Percentiles rank a stretch among this genome's conserved stretches.
These are phyloP conservation scores for Microcebus griseorufus DNA, from an alignment of 2,113 vertebrate species.

Conservation along the genomic window DNA sequence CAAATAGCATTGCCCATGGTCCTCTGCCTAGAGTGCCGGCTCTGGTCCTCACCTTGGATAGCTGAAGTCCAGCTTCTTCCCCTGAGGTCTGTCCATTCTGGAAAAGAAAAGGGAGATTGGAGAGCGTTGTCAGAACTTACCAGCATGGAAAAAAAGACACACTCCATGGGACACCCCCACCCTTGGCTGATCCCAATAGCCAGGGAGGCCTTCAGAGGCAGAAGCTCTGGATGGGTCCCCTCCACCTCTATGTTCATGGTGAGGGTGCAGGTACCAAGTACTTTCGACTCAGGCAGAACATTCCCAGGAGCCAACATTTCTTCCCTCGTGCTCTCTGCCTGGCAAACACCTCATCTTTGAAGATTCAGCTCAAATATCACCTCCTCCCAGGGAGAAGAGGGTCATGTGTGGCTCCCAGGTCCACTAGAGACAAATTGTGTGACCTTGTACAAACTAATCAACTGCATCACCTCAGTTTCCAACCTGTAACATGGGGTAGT, in stretches of 20 bases:
- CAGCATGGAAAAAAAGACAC: neutral
- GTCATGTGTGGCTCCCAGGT: neutral
- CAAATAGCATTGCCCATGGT: neutral
- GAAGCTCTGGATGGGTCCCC: neutral
- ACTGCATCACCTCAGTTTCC: neutral
- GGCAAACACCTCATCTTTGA: neutral
- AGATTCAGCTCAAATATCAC: neutral
- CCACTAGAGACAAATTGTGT: neutral
- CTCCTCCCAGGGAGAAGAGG: neutral
- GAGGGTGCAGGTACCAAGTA: neutral
- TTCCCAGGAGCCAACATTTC: neutral
- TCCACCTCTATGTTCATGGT: neutral
- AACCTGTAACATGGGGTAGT: neutral
- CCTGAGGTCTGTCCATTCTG: slow-evolving; percentile 86
- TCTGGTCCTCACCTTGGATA: slow-evolving; percentile 80
- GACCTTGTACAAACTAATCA: neutral
- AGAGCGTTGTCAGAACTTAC: neutral
- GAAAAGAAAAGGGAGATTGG: slow-evolving; percentile 74
- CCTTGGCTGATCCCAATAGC: neutral
- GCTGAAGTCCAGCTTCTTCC: slow-evolving; percentile 83
- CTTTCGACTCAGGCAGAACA: neutral
- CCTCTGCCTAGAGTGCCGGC: neutral
- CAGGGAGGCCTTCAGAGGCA: neutral
- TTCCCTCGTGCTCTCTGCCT: neutral
- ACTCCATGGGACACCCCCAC: neutral